phyloP scores from a whole-genome alignment of 1,140 invertebrate species.

The Trichonephila clavipes region DNA sequence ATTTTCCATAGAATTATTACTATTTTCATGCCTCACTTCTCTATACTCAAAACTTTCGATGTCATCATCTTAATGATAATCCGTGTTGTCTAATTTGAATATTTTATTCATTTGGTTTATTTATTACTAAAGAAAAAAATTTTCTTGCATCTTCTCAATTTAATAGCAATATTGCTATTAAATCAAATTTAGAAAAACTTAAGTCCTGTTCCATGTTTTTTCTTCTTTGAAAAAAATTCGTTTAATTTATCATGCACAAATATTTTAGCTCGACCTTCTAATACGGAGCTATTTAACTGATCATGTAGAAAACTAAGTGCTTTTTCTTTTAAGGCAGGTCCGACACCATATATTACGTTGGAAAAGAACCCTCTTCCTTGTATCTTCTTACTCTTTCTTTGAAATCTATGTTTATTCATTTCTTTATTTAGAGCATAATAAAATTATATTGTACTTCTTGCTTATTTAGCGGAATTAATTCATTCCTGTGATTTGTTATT shows the following conservation, averaged over 20 bases:
- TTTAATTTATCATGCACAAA: not conserved
- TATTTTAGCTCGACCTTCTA: no score
- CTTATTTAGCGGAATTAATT: no score
- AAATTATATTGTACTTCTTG: no score
- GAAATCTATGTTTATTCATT: no score
- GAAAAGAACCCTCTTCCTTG: no score
- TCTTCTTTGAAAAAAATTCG: not conserved
- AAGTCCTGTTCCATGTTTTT: not conserved
- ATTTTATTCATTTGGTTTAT: slow-evolving; percentile 23
- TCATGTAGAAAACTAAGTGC: no score
- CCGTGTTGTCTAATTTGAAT: not conserved
- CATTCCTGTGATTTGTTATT: no score
- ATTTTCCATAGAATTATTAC: not conserved
- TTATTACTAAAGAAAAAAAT: not conserved
- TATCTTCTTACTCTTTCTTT: no score
- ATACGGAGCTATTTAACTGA: no score
- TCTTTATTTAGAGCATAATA: no score
- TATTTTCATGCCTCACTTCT: not conserved
- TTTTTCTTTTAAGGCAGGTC: no score
- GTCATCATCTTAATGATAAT: slow-evolving; percentile 45
- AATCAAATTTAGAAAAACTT: not conserved
- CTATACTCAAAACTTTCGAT: slow-evolving; percentile 34
- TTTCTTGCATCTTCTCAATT: not conserved
- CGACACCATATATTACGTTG: no score
- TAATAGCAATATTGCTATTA: not conserved